Evolutionary conservation across 1,140 invertebrate species (phyloP), one percentile per base, ranked within the genome.

Genomic region (Nixonia krombeini): DNA sequence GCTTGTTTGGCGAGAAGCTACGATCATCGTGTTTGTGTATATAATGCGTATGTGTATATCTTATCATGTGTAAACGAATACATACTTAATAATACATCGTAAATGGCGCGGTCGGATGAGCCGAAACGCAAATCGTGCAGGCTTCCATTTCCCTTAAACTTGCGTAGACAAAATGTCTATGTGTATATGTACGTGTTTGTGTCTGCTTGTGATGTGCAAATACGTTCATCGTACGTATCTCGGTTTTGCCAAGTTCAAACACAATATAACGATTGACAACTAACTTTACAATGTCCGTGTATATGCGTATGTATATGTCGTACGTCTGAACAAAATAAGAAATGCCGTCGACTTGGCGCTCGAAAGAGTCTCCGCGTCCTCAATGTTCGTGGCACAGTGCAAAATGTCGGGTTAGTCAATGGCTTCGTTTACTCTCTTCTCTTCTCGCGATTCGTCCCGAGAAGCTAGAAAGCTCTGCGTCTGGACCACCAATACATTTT

Each of bases 401-500:
- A 6, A 38, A 18, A 38, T 9, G 16, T 38, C 35, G n/a, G 8
- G 35, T 38, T 38, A 21, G 21, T 2, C 21, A 21, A 2, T 2
- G 21, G 21, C 6, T 6, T 6, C 6, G 21, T 21, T 21, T 21
- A 6, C 21, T 21, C 21, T 21, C n/a, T n/a, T 23, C 29, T 35
- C 5, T 49, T 37, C n/a, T 35, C 40, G 21, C 40, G 25, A 42
- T 38, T 18, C 33, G 26, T 29, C 35, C 45, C 15, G 25, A 16
- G 15, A 38, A 42, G 49, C 40, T 52, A 31, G 38, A 52, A 31
- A 26, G 40, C 49, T 42, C 40, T 52, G 15, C 53, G 63, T 42
- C 51, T 57, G 41, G 72, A 78, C 74, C 74, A 77, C 66, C 62
- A 65, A 44, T 68, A 75, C 52, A 76, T 63, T 35, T 66, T 74